Evolutionary conservation across 2,797 vertebrate species (phyloP).

Genomic region (Ceryle rudis): DNA sequence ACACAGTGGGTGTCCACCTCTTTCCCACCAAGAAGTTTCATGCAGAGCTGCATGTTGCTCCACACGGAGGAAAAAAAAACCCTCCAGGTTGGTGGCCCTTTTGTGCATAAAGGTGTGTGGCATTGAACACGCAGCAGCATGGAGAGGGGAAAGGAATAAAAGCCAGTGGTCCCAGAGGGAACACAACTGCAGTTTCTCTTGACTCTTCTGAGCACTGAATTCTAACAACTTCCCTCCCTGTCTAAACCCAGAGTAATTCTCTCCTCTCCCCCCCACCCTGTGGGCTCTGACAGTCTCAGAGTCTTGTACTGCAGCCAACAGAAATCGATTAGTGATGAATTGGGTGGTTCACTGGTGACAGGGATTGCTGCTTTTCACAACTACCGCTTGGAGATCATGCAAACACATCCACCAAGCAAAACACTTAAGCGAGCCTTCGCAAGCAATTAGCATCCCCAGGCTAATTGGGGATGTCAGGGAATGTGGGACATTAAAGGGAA

Average conservation of each 20-base stretch:
- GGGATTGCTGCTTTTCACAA: neutral
- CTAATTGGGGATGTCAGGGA: neutral
- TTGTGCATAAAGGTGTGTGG: neutral
- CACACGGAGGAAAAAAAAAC: neutral
- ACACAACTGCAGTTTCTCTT: neutral
- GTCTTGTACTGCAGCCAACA: fast-evolving
- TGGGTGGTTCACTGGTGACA: neutral
- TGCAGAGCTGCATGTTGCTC: neutral
- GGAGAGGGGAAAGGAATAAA: neutral
- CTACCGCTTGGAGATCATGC: neutral
- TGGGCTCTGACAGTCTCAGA: neutral
- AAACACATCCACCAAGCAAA: neutral
- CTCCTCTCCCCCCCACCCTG: fast-evolving
- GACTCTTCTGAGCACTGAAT: neutral
- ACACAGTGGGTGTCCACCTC: no score
- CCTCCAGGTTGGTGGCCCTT: neutral
- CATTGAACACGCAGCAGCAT: neutral
- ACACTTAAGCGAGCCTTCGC: slow-evolving; percentile 20
- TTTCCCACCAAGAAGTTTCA: neutral
- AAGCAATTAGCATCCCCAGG: neutral
- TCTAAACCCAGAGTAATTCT: neutral
- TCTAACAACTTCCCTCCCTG: neutral
- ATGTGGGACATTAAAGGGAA: neutral
- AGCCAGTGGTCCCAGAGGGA: neutral
- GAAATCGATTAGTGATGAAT: neutral